Evolutionary conservation across 2,113 vertebrate species (phyloP).

Genomic region (Nycticebus coucang): DNA sequence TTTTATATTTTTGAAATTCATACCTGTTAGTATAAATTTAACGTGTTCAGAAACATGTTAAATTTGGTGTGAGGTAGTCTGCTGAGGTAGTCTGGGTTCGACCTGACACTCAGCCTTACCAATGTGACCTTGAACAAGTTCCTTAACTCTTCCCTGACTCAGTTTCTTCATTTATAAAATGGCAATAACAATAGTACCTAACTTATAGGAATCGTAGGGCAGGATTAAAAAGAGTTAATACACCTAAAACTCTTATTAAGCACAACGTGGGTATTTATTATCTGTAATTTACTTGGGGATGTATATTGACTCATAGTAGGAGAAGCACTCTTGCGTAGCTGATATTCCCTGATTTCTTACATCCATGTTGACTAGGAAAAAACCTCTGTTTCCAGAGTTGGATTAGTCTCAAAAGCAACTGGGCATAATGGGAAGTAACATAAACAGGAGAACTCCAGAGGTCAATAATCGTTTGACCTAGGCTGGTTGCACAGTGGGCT

Average conservation of each 20-base stretch:
- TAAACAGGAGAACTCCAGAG: background rate
- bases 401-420: background rate
- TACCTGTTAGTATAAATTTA: background rate
- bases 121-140: background rate
- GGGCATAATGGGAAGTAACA: background rate
- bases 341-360: background rate
- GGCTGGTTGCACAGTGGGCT: background rate
- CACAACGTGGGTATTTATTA: background rate
- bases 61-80: background rate
- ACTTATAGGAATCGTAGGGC: background rate
- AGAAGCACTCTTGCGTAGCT: background rate
- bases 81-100: background rate
- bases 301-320: background rate
- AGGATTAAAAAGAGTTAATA: background rate
- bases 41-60: background rate
- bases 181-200: background rate
- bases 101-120: background rate
- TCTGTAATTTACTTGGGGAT: background rate
- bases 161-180: background rate
- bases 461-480: background rate
- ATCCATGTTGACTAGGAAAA: background rate
- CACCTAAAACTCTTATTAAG: background rate
- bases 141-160: background rate
- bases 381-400: background rate
- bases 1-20: conserved; percentile 14